Evolutionary conservation across 1,140 invertebrate genomes (phyloP).

Genomic region (Akabosia matsudoensis): DNA sequence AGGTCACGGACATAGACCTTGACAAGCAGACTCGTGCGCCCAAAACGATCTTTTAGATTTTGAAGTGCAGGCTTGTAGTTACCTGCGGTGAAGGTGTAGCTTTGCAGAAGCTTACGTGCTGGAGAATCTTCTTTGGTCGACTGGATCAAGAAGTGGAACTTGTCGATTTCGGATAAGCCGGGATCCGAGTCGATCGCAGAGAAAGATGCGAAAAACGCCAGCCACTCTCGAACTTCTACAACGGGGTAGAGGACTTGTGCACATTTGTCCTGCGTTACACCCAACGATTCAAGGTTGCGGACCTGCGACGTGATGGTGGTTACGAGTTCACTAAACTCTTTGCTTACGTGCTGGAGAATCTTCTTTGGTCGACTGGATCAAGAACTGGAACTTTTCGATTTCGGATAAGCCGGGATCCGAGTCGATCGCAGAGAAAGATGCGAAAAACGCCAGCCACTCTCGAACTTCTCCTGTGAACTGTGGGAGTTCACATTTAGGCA

Average conservation of each 20-base stretch:
- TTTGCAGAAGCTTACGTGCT: constrained; percentile 21
- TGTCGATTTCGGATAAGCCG: constrained; percentile 46
- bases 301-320: constrained; percentile 43
- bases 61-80: constrained; percentile 35
- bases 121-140: neutral
- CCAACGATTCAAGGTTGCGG: constrained; percentile 49
- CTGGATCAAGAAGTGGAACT: constrained; percentile 48
- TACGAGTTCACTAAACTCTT: constrained; percentile 31
- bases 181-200: constrained; percentile 47
- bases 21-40: neutral
- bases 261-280: constrained; percentile 50
- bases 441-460: neutral
- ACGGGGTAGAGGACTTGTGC: constrained; percentile 47
- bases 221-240: neutral
- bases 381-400: constrained; percentile 49
- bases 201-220: neutral
- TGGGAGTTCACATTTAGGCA: constrained; percentile 50
- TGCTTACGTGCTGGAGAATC: constrained; percentile 13
- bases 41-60: constrained; percentile 20
- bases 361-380: constrained; percentile 27
- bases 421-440: constrained; percentile 35
- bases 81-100: constrained; percentile 18
- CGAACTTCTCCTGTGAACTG: neutral
- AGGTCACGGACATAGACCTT: constrained; percentile 30
- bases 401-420: constrained; percentile 46